A percentile compares a stretch with the other conserved stretches of the same genome.
phyloP scores from a whole-genome alignment of 53 echinoderm and acorn worm genomes.

The Temnopleurus reevesii region DNA sequence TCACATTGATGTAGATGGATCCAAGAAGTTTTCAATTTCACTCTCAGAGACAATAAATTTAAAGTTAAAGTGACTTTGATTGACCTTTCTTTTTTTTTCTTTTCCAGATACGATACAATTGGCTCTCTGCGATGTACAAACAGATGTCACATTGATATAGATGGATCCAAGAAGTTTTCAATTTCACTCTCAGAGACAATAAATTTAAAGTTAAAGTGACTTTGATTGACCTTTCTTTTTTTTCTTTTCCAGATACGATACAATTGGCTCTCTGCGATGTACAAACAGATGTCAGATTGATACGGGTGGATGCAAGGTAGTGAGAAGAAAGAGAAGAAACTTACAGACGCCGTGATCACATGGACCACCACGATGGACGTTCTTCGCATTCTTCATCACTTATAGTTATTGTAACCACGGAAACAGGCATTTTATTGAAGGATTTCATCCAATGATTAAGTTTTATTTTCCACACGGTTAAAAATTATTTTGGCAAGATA shows the following conservation, averaged over 20 bases:
- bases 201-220: not conserved
- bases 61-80: not conserved
- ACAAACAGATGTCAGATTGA: constrained; percentile 87
- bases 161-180: constrained; percentile 60
- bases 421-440: not conserved
- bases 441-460: no score
- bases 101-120: not conserved
- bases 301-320: constrained; percentile 80
- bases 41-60: not conserved
- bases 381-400: constrained; percentile 56
- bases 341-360: constrained; percentile 55
- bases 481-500: no score
- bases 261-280: constrained; percentile 82
- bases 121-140: constrained; percentile 76
- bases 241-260: constrained; percentile 64
- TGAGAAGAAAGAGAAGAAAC: constrained; percentile 68
- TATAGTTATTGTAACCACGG: not conserved
- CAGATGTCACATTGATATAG: constrained; percentile 83
- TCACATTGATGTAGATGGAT: constrained; percentile 74
- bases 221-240: not conserved
- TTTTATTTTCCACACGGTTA: no score
- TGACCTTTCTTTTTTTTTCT: not conserved
- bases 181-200: not conserved
- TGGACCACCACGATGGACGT: constrained; percentile 48
- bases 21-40: constrained; percentile 27